Percentiles rank a stretch among this genome's conserved stretches.
These are phyloP conservation scores for Aphodius granarius DNA, from an alignment of 2,888 invertebrate species.

Conservation along the genomic window DNA sequence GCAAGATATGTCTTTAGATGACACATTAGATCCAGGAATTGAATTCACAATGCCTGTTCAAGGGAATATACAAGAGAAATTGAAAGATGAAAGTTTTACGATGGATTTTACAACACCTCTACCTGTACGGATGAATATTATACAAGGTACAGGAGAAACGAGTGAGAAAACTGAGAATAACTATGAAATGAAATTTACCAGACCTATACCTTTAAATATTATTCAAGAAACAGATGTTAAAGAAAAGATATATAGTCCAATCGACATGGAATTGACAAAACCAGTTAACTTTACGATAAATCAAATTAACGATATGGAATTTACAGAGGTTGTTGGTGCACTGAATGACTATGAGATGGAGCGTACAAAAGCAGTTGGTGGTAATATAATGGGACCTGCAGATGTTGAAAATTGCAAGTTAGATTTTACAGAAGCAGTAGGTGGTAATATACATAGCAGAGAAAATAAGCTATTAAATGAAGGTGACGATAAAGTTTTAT, in stretches of 20 bases:
- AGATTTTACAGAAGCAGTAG: slow-evolving; percentile 1
- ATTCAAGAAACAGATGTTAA: not conserved
- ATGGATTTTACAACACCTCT: not conserved
- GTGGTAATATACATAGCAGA: too few species aligned
- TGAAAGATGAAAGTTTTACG: not conserved
- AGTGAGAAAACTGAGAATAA: too few species aligned
- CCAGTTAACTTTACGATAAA: not conserved
- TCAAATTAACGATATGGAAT: not conserved
- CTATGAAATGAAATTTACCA: not conserved
- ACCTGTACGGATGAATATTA: not conserved
- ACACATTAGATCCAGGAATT: not conserved
- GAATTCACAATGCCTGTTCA: not conserved
- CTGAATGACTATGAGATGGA: slow-evolving; percentile 12
- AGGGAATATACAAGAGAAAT: not conserved
- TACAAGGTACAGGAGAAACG: too few species aligned
- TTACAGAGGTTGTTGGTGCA: not conserved
- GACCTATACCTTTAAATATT: not conserved
- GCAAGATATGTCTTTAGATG: not conserved
- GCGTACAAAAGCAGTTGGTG: slow-evolving; percentile 1
- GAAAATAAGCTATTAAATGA: too few species aligned
- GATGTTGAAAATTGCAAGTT: not conserved
- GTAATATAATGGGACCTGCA: not conserved
- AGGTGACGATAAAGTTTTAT: too few species aligned
- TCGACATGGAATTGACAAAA: slow-evolving; percentile 17
- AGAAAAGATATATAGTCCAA: too few species aligned